These are phyloP conservation scores for Fulmarus glacialis DNA, from an alignment of 2,113 vertebrate genomes.

Conservation along the genomic window DNA sequence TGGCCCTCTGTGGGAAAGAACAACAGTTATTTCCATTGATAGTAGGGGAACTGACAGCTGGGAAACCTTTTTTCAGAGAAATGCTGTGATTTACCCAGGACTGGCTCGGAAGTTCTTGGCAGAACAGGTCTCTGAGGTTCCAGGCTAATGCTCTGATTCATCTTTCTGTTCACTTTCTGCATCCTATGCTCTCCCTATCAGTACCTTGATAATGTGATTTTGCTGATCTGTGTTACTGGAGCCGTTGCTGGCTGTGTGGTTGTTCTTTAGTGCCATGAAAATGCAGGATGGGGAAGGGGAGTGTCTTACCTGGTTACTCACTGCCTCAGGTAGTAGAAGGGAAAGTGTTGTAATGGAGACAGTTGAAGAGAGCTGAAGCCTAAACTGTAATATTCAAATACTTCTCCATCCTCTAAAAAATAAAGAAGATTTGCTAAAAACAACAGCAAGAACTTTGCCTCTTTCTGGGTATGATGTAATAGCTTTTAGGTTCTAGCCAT, in stretches of 20 bases:
- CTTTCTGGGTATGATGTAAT: background rate
- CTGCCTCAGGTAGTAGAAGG: background rate
- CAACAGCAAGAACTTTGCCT: background rate
- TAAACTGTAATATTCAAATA: background rate
- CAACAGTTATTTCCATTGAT: background rate
- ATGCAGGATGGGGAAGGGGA: background rate
- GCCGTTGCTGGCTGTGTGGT: background rate
- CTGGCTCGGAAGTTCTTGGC: background rate
- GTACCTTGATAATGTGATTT: background rate
- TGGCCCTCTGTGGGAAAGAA: background rate
- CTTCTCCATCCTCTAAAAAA: background rate
- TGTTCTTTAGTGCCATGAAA: background rate
- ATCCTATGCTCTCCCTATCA: background rate
- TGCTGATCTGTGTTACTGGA: background rate
- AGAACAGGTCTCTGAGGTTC: background rate
- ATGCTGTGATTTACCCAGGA: background rate
- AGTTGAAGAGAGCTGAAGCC: background rate
- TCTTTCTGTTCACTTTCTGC: background rate
- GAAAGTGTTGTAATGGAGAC: background rate
- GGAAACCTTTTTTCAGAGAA: background rate
- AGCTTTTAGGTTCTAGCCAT: background rate
- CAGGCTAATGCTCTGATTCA: background rate
- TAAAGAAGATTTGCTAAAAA: background rate
- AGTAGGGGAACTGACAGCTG: background rate
- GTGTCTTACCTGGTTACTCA: background rate